Conservation (phyloP, 2,888 invertebrate genomes). For the Stenodera caucasica region DNA sequence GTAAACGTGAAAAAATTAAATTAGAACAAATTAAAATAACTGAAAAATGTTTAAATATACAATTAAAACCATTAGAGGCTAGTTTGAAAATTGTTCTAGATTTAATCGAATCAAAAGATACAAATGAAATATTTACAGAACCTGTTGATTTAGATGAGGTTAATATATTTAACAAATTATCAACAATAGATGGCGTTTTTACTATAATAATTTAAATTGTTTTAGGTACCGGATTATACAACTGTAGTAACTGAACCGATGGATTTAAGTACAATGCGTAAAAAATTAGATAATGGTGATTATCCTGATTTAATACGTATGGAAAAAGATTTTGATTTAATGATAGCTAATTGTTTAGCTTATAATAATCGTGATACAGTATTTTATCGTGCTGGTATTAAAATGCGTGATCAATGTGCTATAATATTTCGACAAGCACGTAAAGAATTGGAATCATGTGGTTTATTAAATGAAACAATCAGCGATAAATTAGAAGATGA, state of each 20-base stretch:
- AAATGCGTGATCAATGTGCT: slow-evolving; percentile 87
- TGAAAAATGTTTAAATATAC: slow-evolving; percentile 78
- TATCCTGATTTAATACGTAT: slow-evolving; percentile 77
- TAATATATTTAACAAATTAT: slow-evolving; percentile 28
- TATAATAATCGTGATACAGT: slow-evolving; percentile 96
- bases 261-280: slow-evolving; percentile 87
- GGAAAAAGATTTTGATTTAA: slow-evolving; percentile 89
- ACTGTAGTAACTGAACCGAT: slow-evolving; percentile 83
- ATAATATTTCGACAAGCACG: slow-evolving; percentile 77
- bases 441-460: slow-evolving; percentile 69
- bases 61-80: slow-evolving; percentile 80
- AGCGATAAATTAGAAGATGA: slow-evolving; percentile 1
- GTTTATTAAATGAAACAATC: slow-evolving; percentile 56
- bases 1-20: slow-evolving; percentile 95
- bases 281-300: slow-evolving; percentile 68
- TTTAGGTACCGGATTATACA: slow-evolving; percentile 83
- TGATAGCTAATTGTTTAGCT: slow-evolving; percentile 92
- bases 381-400: slow-evolving; percentile 86
- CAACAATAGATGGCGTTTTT: slow-evolving; percentile 4
- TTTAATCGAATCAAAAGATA: slow-evolving; percentile 76
- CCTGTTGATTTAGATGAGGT: slow-evolving; percentile 87
- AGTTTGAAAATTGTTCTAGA: slow-evolving; percentile 77
- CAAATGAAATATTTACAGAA: slow-evolving; percentile 86
- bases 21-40: slow-evolving; percentile 79
- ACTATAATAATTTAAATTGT: slow-evolving; percentile 4